phyloP scores from a whole-genome alignment of 1,140 invertebrate species.

The Halesus radiatus region DNA sequence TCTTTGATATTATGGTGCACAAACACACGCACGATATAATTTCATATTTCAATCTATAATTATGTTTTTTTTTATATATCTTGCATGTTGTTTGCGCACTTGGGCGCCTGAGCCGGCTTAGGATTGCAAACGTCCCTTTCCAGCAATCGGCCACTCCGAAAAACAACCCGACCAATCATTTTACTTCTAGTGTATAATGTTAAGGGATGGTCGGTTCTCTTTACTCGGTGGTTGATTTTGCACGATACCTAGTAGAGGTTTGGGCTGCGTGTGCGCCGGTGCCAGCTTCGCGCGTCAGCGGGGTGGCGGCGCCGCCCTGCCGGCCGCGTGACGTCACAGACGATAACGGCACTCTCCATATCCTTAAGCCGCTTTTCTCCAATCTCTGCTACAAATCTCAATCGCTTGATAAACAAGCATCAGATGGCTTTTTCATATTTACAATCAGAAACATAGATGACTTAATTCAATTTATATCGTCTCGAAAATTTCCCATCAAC shows the following conservation, averaged over 20 bases:
- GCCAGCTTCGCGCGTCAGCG: conserved; percentile 38
- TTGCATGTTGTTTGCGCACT: conserved; percentile 32
- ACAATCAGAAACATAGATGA: too few species aligned
- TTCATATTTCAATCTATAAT: conserved; percentile 27
- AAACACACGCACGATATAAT: neutral
- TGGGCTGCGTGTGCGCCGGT: neutral
- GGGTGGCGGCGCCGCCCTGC: conserved; percentile 29
- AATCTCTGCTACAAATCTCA: too few species aligned
- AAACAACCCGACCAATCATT: neutral
- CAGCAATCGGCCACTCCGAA: neutral
- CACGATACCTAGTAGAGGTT: neutral
- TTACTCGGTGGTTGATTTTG: neutral
- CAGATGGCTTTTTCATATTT: too few species aligned
- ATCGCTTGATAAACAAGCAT: too few species aligned
- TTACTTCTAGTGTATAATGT: neutral
- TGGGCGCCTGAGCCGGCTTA: neutral
- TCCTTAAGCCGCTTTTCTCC: too few species aligned
- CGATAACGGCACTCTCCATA: neutral
- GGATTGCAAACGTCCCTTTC: neutral
- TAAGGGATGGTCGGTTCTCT: neutral
- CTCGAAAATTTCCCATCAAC: too few species aligned
- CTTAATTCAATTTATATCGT: too few species aligned
- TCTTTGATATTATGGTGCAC: neutral
- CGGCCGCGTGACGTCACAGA: conserved; percentile 46
- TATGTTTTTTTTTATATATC: conserved; percentile 3